These are phyloP conservation scores for Echinops telfairi DNA, from an alignment of 2,113 vertebrate species.

Conservation along the genomic window DNA sequence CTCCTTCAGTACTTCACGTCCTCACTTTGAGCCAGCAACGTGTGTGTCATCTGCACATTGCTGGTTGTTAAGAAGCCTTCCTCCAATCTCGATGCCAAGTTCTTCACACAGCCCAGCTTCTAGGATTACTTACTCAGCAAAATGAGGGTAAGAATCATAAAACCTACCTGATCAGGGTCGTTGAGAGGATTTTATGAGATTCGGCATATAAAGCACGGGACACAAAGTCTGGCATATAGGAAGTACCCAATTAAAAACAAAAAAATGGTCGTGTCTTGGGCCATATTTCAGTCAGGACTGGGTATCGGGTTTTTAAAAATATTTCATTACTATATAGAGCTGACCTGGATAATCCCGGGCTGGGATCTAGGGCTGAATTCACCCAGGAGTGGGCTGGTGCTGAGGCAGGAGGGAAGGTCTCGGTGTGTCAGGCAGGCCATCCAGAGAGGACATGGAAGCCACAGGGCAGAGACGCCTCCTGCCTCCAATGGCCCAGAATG, in stretches of 20 bases:
- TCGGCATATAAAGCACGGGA: background rate
- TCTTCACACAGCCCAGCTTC: no score
- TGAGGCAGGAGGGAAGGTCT: background rate
- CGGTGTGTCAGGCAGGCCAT: accelerated
- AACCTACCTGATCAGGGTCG: background rate
- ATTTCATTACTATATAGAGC: background rate
- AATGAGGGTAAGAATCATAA: conserved; percentile 57
- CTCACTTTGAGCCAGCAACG: no score
- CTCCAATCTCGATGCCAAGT: no score
- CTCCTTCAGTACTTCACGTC: no score
- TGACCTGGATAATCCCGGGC: background rate
- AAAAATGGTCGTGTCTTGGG: background rate
- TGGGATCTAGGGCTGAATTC: background rate
- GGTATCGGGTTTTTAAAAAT: no score
- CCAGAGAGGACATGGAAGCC: background rate
- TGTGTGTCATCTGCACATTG: no score
- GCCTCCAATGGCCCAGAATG: background rate
- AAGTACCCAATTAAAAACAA: conserved; percentile 52
- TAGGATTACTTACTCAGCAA: background rate
- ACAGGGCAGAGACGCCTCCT: no score
- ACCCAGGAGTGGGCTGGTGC: background rate
- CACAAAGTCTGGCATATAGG: background rate
- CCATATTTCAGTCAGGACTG: conserved; percentile 14
- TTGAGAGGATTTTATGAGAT: background rate
- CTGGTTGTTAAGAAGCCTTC: no score